Evolutionary conservation across 2,888 invertebrate genomes (phyloP).

Genomic region (Drosophila vallismaia): DNA sequence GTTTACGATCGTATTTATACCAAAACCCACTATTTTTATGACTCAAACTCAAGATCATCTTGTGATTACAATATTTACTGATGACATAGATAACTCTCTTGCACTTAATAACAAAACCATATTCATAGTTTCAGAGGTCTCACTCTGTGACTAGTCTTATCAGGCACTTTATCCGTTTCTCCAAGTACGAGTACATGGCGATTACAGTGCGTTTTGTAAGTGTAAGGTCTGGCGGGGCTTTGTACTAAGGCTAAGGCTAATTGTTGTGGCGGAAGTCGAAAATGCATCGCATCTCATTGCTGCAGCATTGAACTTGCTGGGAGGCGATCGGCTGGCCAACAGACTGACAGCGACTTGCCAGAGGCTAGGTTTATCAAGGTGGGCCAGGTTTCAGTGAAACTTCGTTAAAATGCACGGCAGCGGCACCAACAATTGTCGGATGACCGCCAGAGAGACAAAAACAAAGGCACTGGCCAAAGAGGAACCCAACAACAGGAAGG

Average conservation of each 20-base stretch:
- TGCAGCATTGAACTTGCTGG: conserved; percentile 69
- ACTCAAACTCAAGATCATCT: conserved; percentile 38
- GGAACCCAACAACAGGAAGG: conserved; percentile 53
- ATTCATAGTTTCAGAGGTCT: neutral
- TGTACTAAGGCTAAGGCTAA: conserved; percentile 35
- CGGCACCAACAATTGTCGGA: conserved; percentile 35
- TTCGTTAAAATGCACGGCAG: conserved; percentile 53
- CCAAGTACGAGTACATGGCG: conserved; percentile 16
- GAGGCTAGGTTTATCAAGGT: conserved; percentile 65
- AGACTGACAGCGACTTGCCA: conserved; percentile 20
- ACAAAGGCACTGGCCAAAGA: conserved; percentile 37
- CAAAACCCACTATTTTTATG: conserved; percentile 1
- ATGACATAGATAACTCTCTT: conserved; percentile 26
- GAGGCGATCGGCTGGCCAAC: conserved; percentile 22
- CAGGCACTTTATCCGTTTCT: conserved; percentile 21
- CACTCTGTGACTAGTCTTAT: conserved; percentile 10
- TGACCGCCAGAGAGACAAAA: conserved; percentile 63
- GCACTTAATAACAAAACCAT: conserved; percentile 17
- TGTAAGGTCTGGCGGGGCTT: conserved; percentile 22
- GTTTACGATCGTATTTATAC: neutral
- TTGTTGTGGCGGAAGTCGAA: conserved; percentile 61
- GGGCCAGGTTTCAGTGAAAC: conserved; percentile 66
- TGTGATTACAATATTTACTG: conserved; percentile 31
- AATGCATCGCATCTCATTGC: conserved; percentile 57
- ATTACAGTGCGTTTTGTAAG: conserved; percentile 11